Evolutionary conservation across 2,113 vertebrate genomes (phyloP), one percentile per base, ranked within the genome.

Genomic region (Cyrtonyx montezumae): DNA sequence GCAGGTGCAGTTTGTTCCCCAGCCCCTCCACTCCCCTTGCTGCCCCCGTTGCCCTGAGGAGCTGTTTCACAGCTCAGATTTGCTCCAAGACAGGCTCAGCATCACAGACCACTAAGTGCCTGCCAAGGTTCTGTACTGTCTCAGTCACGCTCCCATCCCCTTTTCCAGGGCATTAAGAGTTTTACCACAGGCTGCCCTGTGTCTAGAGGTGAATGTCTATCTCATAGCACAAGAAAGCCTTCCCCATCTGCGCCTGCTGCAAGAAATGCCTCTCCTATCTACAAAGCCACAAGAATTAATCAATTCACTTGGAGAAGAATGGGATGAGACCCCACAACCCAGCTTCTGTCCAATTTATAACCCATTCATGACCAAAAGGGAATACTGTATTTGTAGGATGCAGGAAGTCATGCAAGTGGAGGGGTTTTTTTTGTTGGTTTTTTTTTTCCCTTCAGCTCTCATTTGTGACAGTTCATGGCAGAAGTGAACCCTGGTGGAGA

Each of bases 281-380:
- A 48, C 66, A 75, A 65, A 83, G 12, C 11, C 30, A 1, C 88
- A 91, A 95, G 87, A 96, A 96, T 96, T 69, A 90, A 76, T 40
- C 82, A 65, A 95, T 96, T 96, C 90, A 95, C 84, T 91, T 40
- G 4, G 12, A 81, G 36, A 84, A 91, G 68, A 94, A 96, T 92
- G 79, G 15, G 11, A 56, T 0, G 0, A 90, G 83, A 92, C 53
- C 65, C 74, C 58, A 95, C 95, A 96, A 88, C 80, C n/a, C 84
- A 25, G 61, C 90, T 91, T 88, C 87, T 95, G 91, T 95, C 75
- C 17, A 9, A 88, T 75, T 93, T 94, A 83, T 90, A 96, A 94
- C 74, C 37, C 67, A 88, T 94, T 96, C 94, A 94, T 42, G 69
- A 49, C 85, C 85, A 74, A 78, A 92, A 94, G 84, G 88, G 69